Evolutionary conservation across 2,113 vertebrate genomes (phyloP).

Genomic region (Oncorhynchus kisutch): DNA sequence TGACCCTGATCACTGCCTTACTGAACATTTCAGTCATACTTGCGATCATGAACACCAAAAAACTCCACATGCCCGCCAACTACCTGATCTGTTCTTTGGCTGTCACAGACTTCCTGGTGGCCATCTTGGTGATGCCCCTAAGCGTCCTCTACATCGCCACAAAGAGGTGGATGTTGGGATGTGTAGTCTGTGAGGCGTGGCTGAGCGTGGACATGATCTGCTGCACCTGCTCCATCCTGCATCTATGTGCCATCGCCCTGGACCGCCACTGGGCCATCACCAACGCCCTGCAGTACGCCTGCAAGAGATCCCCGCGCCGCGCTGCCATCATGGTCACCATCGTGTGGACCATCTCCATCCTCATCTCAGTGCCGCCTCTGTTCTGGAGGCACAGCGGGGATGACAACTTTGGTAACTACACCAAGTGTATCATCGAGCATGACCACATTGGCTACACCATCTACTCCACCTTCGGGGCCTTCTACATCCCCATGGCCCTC

Average conservation of each 20-base stretch:
- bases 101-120: conserved; percentile 81
- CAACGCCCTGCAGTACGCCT: conserved; percentile 76
- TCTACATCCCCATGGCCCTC: conserved; percentile 92
- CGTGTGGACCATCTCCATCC: conserved; percentile 77
- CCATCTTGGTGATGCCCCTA: conserved; percentile 81
- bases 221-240: conserved; percentile 82
- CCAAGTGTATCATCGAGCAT: conserved; percentile 85
- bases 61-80: conserved; percentile 82
- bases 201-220: conserved; percentile 82
- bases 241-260: conserved; percentile 80
- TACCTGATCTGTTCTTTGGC: conserved; percentile 83
- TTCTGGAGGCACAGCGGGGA: conserved; percentile 74
- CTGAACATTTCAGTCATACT: conserved; percentile 79
- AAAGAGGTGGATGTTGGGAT: conserved; percentile 76
- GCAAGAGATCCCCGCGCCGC: conserved; percentile 73
- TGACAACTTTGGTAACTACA: conserved; percentile 51
- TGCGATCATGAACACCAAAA: conserved; percentile 81
- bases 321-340: conserved; percentile 75
- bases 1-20: conserved; percentile 76
- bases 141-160: conserved; percentile 81
- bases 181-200: conserved; percentile 78
- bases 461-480: conserved; percentile 94
- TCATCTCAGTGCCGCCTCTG: conserved; percentile 81
- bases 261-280: conserved; percentile 86
- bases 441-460: conserved; percentile 90